Evolutionary conservation across 2,113 vertebrate genomes (phyloP).

Genomic region (Bolborhynchus lineola): DNA sequence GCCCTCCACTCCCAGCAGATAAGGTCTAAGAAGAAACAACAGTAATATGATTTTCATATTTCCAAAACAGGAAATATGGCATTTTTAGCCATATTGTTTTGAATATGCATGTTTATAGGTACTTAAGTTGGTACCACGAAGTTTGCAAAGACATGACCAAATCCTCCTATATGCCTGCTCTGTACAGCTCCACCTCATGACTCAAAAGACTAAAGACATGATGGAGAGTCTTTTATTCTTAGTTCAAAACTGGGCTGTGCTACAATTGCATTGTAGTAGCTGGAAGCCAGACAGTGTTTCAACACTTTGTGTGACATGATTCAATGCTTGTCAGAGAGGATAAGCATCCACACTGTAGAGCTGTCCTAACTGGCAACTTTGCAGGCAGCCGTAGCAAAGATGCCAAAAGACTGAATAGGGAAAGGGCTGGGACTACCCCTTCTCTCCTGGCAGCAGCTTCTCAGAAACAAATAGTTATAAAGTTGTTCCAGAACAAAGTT

Average conservation of each 20-base stretch:
- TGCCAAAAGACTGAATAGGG: not conserved
- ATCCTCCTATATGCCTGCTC: not conserved
- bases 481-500: not conserved
- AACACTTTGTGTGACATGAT: not conserved
- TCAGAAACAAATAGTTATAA: not conserved
- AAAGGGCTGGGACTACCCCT: not conserved
- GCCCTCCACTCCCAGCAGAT: not conserved
- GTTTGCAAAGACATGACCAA: not conserved
- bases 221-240: not conserved
- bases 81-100: not conserved
- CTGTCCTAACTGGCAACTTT: not conserved
- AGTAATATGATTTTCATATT: not conserved
- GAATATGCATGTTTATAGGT: not conserved
- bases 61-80: not conserved
- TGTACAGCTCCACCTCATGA: not conserved
- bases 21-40: not conserved
- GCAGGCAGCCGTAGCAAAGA: not conserved
- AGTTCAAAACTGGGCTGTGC: not conserved
- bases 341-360: not conserved
- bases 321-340: slow-evolving; percentile 1
- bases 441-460: not conserved
- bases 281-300: slow-evolving; percentile 10
- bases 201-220: not conserved
- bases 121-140: not conserved
- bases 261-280: not conserved